Percentiles rank a stretch among this genome's conserved stretches.
Conservation (phyloP, 2,797 vertebrate species). For the Acanthornis magna region DNA sequence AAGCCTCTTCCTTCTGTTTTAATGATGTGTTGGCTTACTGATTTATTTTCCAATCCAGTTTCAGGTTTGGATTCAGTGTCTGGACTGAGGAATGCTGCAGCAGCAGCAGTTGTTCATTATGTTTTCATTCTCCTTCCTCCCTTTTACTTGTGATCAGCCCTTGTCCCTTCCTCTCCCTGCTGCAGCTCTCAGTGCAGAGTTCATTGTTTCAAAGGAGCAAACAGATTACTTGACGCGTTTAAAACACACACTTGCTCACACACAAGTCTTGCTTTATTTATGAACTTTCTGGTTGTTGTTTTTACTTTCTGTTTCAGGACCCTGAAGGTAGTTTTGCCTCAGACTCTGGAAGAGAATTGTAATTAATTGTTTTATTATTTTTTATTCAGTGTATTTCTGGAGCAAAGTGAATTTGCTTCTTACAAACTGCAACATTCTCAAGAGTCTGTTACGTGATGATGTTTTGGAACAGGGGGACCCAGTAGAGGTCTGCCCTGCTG, state of each 20-base stretch:
- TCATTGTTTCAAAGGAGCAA: not conserved
- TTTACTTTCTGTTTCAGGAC: not conserved
- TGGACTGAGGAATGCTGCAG: not conserved
- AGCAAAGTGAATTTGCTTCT: not conserved
- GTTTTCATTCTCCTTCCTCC: not conserved
- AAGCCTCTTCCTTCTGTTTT: not conserved
- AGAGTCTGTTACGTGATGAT: not conserved
- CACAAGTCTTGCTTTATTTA: not conserved
- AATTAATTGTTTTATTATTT: not conserved
- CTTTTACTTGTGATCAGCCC: not conserved
- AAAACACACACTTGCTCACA: not conserved
- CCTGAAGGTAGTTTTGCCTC: not conserved
- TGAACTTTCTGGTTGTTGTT: not conserved
- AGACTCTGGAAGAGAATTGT: not conserved
- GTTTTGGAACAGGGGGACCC: not conserved
- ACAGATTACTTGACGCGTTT: not conserved
- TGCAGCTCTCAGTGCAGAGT: not conserved
- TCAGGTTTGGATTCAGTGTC: not conserved
- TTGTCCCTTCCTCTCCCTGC: not conserved
- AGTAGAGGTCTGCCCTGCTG: not conserved
- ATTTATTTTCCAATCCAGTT: conserved; percentile 10
- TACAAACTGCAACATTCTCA: not conserved
- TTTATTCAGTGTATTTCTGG: not conserved
- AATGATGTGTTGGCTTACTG: not conserved
- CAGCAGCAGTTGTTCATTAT: not conserved